Percentiles rank a stretch among this genome's conserved stretches.
Conservation (phyloP, 2,113 vertebrate species). For the Tonatia bakeri region DNA sequence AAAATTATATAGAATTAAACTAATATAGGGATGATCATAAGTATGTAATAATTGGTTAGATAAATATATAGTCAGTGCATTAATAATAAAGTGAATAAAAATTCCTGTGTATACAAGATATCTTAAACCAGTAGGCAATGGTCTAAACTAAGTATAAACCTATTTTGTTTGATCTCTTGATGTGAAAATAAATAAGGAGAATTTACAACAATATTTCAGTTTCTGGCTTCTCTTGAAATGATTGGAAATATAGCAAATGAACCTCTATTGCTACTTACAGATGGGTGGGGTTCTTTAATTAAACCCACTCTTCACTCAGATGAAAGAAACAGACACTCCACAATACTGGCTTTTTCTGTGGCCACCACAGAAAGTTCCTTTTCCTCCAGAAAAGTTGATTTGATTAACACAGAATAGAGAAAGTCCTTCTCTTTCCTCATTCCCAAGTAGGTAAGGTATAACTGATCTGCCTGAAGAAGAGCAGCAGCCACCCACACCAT, state of each 20-base stretch:
- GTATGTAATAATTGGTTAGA: neutral
- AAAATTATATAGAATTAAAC: slow-evolving; percentile 12
- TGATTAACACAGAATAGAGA: neutral
- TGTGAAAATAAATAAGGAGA: slow-evolving; percentile 12
- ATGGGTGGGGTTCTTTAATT: neutral
- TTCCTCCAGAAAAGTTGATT: neutral
- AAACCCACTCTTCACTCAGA: neutral
- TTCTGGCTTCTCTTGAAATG: slow-evolving; percentile 9
- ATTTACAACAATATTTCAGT: slow-evolving; percentile 8
- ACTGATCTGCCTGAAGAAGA: neutral
- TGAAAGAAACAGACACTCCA: neutral
- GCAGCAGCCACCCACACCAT: neutral
- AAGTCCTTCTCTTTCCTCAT: neutral
- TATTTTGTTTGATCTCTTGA: slow-evolving; percentile 1
- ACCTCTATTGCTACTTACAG: neutral
- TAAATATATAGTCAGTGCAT: neutral
- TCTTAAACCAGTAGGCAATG: neutral
- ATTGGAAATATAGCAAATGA: neutral
- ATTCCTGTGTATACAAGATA: neutral
- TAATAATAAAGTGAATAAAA: neutral
- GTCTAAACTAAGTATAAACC: neutral
- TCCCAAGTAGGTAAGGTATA: neutral
- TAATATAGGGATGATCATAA: neutral
- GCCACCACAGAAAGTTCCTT: neutral
- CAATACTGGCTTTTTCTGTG: neutral